phyloP scores from a whole-genome alignment of 2,113 vertebrate genomes.

The Apteryx owenii region DNA sequence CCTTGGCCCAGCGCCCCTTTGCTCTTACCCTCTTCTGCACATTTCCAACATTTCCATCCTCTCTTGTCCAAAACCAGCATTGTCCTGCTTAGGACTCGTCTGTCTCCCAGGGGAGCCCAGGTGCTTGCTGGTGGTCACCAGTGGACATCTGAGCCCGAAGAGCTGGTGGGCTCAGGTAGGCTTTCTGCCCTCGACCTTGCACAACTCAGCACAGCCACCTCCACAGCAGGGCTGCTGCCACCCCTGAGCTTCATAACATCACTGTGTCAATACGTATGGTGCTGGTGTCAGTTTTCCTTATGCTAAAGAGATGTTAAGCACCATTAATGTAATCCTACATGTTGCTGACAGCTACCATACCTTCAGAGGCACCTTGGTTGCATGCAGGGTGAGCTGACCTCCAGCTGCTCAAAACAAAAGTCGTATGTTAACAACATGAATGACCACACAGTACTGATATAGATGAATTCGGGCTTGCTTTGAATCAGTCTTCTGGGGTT shows the following conservation, averaged over 20 bases:
- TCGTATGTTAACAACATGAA: constrained; percentile 65
- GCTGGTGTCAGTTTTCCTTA: not conserved
- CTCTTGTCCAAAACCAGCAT: not conserved
- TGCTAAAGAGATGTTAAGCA: not conserved
- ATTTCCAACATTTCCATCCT: not conserved
- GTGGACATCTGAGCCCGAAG: not conserved
- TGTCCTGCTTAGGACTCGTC: not conserved
- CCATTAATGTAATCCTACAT: constrained; percentile 23
- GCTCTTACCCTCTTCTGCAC: not conserved
- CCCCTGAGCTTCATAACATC: not conserved
- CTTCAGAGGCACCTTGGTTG: constrained; percentile 38
- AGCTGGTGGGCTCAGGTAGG: no score
- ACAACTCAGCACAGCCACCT: not conserved
- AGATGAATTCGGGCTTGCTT: constrained; percentile 63
- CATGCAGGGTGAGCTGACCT: constrained; percentile 43
- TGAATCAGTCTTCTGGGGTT: constrained; percentile 57
- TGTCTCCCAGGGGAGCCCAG: not conserved
- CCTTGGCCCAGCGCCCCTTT: not conserved
- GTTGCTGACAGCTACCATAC: not conserved
- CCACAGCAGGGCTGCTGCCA: not conserved
- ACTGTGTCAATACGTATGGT: not conserved
- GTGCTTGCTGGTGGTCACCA: not conserved
- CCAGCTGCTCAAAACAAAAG: constrained; percentile 56
- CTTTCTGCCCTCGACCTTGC: not conserved
- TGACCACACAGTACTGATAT: not conserved